These are phyloP conservation scores for Bathynomus jamesi DNA, from an alignment of 1,140 invertebrate species.

Conservation along the genomic window DNA sequence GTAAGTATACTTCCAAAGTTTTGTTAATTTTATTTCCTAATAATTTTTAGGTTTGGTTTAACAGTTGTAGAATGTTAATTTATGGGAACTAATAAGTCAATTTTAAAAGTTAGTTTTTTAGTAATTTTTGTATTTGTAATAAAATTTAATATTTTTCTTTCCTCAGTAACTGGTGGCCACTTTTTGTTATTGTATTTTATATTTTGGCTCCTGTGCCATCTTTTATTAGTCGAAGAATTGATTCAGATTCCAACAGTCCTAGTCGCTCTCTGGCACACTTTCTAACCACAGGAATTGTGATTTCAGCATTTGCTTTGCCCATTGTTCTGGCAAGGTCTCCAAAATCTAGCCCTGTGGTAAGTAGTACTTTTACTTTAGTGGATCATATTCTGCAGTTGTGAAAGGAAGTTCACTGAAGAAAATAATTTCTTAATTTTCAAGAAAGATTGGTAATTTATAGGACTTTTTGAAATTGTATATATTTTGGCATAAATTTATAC, in stretches of 20 bases:
- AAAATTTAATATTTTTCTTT: constrained; percentile 39
- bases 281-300: constrained; percentile 68
- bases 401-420: no score
- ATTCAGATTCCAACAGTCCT: constrained; percentile 60
- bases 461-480: no score
- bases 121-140: constrained; percentile 2
- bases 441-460: no score
- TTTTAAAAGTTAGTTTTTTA: no score
- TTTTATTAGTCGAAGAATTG: constrained; percentile 67
- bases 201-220: constrained; percentile 84
- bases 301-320: constrained; percentile 91
- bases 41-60: neutral
- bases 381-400: no score
- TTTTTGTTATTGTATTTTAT: constrained; percentile 95
- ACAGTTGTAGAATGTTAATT: neutral
- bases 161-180: constrained; percentile 87
- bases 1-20: constrained; percentile 52
- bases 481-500: no score
- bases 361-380: constrained; percentile 41
- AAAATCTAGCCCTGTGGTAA: constrained; percentile 50
- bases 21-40: constrained; percentile 10
- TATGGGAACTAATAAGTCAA: neutral
- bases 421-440: no score
- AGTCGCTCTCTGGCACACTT: constrained; percentile 87
- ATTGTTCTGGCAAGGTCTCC: constrained; percentile 77